phyloP scores from a whole-genome alignment of 2,888 invertebrate species.

The Cheilosia vernalis region DNA sequence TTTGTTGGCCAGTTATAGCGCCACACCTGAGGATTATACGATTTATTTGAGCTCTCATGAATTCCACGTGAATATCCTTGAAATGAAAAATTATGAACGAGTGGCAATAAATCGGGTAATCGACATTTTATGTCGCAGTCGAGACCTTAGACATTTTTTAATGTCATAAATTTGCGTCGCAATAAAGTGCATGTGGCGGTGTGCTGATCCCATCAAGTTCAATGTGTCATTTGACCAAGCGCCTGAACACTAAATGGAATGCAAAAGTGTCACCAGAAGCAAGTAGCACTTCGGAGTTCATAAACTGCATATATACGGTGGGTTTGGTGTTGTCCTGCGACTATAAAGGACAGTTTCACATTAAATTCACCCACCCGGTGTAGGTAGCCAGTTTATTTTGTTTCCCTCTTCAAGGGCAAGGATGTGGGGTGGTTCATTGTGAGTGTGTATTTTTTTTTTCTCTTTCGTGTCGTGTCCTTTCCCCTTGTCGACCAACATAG shows the following conservation, averaged over 20 bases:
- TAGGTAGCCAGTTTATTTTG: neutral
- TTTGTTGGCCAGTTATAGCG: neutral
- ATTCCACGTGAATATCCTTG: conserved; percentile 68
- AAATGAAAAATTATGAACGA: conserved; percentile 51
- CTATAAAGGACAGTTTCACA: conserved; percentile 50
- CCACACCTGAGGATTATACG: conserved; percentile 66
- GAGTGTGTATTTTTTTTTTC: conserved; percentile 40
- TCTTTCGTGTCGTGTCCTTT: conserved; percentile 22
- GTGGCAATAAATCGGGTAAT: conserved; percentile 63
- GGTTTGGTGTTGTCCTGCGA: conserved; percentile 37
- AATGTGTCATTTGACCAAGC: conserved; percentile 51
- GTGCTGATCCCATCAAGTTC: conserved; percentile 70
- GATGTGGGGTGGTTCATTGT: conserved; percentile 23
- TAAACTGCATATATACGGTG: conserved; percentile 34
- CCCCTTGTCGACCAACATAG: conserved; percentile 20
- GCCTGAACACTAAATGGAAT: conserved; percentile 41
- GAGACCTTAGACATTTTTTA: conserved; percentile 17
- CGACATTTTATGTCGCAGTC: conserved; percentile 62
- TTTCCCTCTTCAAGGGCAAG: conserved; percentile 54
- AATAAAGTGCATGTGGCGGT: conserved; percentile 39
- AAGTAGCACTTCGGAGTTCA: conserved; percentile 56
- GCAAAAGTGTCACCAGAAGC: conserved; percentile 59
- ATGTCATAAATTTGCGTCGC: conserved; percentile 57
- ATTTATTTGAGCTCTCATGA: conserved; percentile 67
- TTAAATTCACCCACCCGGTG: conserved; percentile 35